phyloP scores from a whole-genome alignment of 92 coral and sea anemone genomes.

The Meandrina meandrites region DNA sequence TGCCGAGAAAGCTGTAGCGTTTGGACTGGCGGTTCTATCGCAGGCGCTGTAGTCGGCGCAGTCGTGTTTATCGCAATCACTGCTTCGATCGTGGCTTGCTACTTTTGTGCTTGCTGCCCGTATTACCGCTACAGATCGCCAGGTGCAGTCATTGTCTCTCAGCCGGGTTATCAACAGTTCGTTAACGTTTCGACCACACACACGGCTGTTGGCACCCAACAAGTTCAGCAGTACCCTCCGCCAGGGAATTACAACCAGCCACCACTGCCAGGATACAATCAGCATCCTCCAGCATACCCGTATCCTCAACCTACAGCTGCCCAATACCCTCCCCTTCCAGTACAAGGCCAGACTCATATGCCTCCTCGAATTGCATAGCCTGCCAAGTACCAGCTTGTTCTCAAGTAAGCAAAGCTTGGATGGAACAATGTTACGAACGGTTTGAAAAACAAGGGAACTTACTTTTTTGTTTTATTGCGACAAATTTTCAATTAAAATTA shows the following conservation, averaged over 20 bases:
- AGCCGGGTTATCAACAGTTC: neutral
- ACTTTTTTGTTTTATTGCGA: neutral
- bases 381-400: neutral
- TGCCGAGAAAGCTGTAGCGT: neutral
- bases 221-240: constrained; percentile 11
- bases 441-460: neutral
- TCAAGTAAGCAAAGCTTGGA: neutral
- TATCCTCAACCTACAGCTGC: neutral
- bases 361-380: neutral
- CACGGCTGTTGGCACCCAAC: too few species aligned
- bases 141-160: neutral
- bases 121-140: constrained; percentile 15
- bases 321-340: neutral
- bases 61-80: neutral
- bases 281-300: constrained; percentile 7
- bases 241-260: constrained; percentile 14
- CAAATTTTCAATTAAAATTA: too few species aligned
- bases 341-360: neutral
- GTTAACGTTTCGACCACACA: constrained; percentile 12
- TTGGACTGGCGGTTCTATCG: neutral
- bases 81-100: constrained; percentile 2
- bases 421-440: neutral
- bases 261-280: neutral
- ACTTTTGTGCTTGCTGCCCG: constrained; percentile 34
- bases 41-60: constrained; percentile 3